Evolutionary conservation across 1,140 invertebrate genomes (phyloP).

Genomic region (Magallana ariakensis): DNA sequence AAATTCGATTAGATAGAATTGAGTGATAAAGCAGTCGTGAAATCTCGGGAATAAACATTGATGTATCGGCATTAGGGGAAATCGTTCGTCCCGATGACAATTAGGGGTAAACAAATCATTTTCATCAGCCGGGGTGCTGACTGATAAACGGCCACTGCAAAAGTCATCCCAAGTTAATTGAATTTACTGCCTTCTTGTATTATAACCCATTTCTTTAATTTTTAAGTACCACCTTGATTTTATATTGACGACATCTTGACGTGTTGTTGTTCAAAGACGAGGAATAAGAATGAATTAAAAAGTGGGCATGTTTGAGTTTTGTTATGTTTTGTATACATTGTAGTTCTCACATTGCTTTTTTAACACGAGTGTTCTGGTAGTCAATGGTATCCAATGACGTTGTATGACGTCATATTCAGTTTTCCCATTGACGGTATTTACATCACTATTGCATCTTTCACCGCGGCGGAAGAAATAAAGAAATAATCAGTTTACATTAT

Average conservation of each 20-base stretch:
- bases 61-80: slow-evolving; percentile 29
- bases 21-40: slow-evolving; percentile 18
- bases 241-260: neutral
- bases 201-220: neutral
- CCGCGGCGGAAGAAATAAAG: neutral
- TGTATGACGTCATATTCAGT: slow-evolving; percentile 11
- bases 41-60: slow-evolving; percentile 22
- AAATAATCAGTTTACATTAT: slow-evolving; percentile 26
- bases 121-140: slow-evolving; percentile 10
- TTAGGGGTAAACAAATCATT: slow-evolving; percentile 36
- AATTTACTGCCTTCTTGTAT: neutral
- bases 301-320: neutral
- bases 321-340: neutral
- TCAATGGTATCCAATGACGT: slow-evolving; percentile 8
- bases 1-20: slow-evolving; percentile 7
- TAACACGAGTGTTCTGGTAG: neutral
- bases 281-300: neutral
- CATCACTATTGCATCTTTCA: neutral
- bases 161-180: neutral
- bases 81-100: neutral
- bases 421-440: neutral
- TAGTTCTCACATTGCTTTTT: neutral
- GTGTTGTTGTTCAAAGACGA: neutral
- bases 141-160: neutral
- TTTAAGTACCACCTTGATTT: too few species aligned